These are phyloP conservation scores for Acrocera orbiculus DNA, from an alignment of 2,888 invertebrate species.

Conservation along the genomic window DNA sequence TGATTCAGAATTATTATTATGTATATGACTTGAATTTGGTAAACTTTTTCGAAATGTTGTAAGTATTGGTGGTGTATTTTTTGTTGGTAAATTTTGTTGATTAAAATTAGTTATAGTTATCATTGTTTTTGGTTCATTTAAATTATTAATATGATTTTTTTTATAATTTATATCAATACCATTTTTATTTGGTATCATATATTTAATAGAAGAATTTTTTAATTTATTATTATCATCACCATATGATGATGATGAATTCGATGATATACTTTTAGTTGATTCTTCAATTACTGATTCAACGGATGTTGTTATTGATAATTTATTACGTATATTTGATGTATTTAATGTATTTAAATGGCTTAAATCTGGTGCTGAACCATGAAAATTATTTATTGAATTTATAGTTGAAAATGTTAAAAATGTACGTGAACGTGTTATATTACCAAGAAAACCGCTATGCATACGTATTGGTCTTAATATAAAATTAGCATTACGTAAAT, in stretches of 20 bases:
- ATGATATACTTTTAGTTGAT: constrained; percentile 4
- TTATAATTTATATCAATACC: too few species aligned
- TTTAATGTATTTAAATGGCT: constrained; percentile 26
- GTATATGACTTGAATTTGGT: constrained; percentile 7
- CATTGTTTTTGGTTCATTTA: constrained; percentile 1
- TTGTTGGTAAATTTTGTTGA: too few species aligned
- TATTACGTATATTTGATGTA: constrained; percentile 18
- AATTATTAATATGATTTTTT: background rate
- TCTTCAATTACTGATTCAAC: constrained; percentile 20
- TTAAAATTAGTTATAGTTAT: background rate
- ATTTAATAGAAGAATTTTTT: too few species aligned
- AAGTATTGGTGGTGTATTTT: constrained; percentile 16
- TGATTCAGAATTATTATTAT: constrained; percentile 10
- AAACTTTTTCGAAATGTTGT: constrained; percentile 17
- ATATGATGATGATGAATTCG: constrained; percentile 5
- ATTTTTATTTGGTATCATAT: too few species aligned
- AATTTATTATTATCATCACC: too few species aligned
- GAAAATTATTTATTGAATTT: constrained; percentile 17
- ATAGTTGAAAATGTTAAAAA: constrained; percentile 31
- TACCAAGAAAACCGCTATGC: constrained; percentile 33
- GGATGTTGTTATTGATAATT: constrained; percentile 13
- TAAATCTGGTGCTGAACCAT: constrained; percentile 28
- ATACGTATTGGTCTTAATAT: constrained; percentile 17
- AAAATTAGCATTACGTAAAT: constrained; percentile 19
- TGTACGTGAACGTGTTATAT: constrained; percentile 38